Evolutionary conservation across 1,140 invertebrate genomes (phyloP).

Genomic region (Odontomachus brunneus): DNA sequence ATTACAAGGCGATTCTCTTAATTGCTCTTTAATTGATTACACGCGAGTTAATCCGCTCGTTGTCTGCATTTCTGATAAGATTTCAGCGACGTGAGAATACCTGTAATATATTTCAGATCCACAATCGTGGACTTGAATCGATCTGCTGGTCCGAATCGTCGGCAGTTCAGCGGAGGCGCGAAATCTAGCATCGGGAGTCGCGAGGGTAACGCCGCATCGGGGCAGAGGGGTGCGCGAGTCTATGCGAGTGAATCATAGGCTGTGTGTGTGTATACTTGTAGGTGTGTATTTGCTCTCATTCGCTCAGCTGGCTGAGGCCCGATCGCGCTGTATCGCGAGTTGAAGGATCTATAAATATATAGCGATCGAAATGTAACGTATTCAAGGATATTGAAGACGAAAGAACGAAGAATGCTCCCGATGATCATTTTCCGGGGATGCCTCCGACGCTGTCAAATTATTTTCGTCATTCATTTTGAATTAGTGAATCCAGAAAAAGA

Average conservation of each 20-base stretch:
- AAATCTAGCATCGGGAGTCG: neutral
- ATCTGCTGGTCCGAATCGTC: too few species aligned
- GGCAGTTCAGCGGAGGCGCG: too few species aligned
- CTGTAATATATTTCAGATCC: too few species aligned
- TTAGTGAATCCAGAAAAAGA: too few species aligned
- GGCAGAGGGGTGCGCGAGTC: neutral
- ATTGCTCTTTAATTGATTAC: neutral
- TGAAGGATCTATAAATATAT: slow-evolving; percentile 21
- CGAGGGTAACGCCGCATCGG: neutral
- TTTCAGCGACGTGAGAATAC: too few species aligned
- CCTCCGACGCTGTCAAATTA: neutral
- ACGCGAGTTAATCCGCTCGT: neutral
- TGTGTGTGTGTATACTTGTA: slow-evolving; percentile 17
- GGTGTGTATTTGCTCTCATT: slow-evolving; percentile 32
- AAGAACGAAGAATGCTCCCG: neutral
- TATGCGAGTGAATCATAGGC: neutral
- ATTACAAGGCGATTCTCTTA: neutral
- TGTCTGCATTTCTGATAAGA: neutral
- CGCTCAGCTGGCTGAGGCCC: slow-evolving; percentile 2
- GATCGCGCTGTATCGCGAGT: neutral
- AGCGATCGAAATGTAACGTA: slow-evolving; percentile 7
- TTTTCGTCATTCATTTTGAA: neutral
- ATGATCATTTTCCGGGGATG: neutral
- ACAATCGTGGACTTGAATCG: too few species aligned
- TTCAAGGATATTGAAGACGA: slow-evolving; percentile 3